Base-by-base conservation (phyloP, 2,797 vertebrate species). In the Monodelphis domestica region DNA sequence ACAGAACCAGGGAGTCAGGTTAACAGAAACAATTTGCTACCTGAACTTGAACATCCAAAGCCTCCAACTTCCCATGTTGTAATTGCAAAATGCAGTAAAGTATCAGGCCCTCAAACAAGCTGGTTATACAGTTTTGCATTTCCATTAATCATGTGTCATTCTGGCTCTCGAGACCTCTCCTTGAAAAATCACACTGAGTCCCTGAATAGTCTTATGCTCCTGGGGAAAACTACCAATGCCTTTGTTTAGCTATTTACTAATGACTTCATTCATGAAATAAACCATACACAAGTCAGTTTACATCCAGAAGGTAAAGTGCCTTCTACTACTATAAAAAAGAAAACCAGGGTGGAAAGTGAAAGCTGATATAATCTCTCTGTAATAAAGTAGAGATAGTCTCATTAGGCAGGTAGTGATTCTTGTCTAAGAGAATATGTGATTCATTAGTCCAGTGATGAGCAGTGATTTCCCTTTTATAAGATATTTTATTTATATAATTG, bases 251-350 rank as follows among this genome's bases (percentile, higher is more conserved):
- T 90, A 14, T 89, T 89, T 89, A 57, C 33, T 78, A 50, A 45
- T 15, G 33, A 29, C 84, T 91, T 94, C 91, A 63, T 89, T 53
- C 33, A 89, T 87, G 51, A 59, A 92, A 94, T 78, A 57, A 93
- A 90, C 84, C 93, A 91, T 78, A 91, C 84, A 53, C 95, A 90
- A 91, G 45, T 94, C 54, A 63, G 70, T 87, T 2, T 70, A 6
- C 54, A 59, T 52, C 17, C 12, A 30, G 52, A 93, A 90, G 54
- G 56, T 63, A 50, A 91, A 59, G 59, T 9, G 92, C 14, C 21
- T 93, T 30, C 53, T 54, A 33, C 52, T 88, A 54, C 29, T 30
- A 38, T 7, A 50, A 78, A 90, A 89, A 59, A 33, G 87, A 50
- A 9, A 11, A 24, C 55, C 55, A 1, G 9, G 21, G 56, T 90